Conservation (phyloP, 2,888 invertebrate genomes). For the Diabrotica balteata region DNA sequence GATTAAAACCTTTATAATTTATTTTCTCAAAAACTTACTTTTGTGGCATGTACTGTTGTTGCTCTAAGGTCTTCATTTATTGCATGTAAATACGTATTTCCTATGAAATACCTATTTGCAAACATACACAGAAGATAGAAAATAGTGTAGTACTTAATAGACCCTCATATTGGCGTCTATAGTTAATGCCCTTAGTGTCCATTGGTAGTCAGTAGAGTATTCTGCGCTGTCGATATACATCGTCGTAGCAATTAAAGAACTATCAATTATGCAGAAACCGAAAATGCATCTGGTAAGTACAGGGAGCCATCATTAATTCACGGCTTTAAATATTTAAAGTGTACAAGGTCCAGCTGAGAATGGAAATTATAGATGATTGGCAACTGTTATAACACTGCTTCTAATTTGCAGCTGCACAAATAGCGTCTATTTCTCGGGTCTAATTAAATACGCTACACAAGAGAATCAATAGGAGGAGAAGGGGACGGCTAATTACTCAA, state of each 20-base stretch:
- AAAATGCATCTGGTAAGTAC: conserved; percentile 41
- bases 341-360: conserved; percentile 41
- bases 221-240: conserved; percentile 21
- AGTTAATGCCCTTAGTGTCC: conserved; percentile 13
- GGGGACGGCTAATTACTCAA: conserved; percentile 42
- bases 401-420: conserved; percentile 51
- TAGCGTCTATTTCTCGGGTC: conserved; percentile 52
- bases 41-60: too few relatives aligned
- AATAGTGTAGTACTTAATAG: too few relatives aligned
- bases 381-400: conserved; percentile 50
- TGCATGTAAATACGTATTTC: too few relatives aligned
- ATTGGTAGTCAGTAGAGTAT: conserved; percentile 2
- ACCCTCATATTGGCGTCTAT: neutral
- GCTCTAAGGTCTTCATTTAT: too few relatives aligned
- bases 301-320: conserved; percentile 35
- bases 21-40: too few relatives aligned
- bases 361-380: conserved; percentile 57
- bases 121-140: too few relatives aligned
- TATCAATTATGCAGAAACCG: conserved; percentile 37
- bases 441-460: conserved; percentile 52
- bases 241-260: conserved; percentile 36
- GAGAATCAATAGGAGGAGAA: conserved; percentile 48
- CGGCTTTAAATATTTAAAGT: conserved; percentile 37
- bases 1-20: too few relatives aligned
- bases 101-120: too few relatives aligned